Evolutionary conservation across 2,113 vertebrate genomes (phyloP).

Genomic region (Tringa solitaria): DNA sequence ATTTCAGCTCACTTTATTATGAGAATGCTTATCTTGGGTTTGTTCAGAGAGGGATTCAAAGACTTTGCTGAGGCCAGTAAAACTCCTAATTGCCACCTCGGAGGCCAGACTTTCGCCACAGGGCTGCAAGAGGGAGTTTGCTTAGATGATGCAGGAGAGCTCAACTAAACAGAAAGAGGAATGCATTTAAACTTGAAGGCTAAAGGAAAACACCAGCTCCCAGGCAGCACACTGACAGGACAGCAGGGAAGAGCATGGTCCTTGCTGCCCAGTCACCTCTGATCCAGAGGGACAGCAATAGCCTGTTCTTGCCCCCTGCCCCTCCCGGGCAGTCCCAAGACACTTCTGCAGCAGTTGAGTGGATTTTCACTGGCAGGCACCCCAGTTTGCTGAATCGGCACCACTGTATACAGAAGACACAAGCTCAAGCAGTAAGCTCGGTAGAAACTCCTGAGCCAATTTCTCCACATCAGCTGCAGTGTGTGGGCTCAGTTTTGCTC

Average conservation of each 20-base stretch:
- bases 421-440: rapidly evolving
- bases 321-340: not conserved
- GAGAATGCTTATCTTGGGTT: not conserved
- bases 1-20: not conserved
- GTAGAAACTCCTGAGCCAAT: not conserved
- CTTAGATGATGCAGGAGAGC: rapidly evolving
- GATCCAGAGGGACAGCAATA: not conserved
- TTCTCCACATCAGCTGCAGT: not conserved
- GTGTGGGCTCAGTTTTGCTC: rapidly evolving
- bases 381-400: rapidly evolving
- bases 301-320: rapidly evolving
- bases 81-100: not conserved
- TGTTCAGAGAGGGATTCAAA: not conserved
- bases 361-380: not conserved
- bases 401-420: rapidly evolving
- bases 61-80: not conserved
- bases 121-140: not conserved
- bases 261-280: not conserved
- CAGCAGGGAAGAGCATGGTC: not conserved
- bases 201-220: not conserved
- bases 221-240: not conserved
- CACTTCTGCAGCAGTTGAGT: not conserved
- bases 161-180: not conserved
- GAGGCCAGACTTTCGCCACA: not conserved
- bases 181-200: not conserved